Base-by-base conservation (phyloP, 1,140 invertebrate species). In the Drosophila paulistorum region DNA sequence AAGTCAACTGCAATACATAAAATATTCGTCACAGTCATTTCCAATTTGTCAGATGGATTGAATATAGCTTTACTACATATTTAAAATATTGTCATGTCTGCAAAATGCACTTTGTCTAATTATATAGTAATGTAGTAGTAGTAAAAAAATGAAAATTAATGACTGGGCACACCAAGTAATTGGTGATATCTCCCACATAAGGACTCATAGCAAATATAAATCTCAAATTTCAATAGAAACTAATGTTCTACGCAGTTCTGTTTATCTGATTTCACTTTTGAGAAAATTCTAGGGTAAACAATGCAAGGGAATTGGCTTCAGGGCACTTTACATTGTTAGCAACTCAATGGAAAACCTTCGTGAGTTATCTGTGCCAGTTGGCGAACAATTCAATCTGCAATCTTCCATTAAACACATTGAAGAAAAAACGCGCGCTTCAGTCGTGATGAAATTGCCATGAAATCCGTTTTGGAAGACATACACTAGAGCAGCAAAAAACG, bases 391-490 rank as follows among this genome's bases (percentile, higher is more conserved):
- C 45, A 51, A 51, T 51, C 45, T 51, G 10, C 17, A 51, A 51
- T 51, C 17, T 51, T 51, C 45, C 45, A 51, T 51, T 51, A 51
- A 51, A 51, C 45, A 51, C 45, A 23, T 14, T 17, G 20, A n/a
- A 4, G 10, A 30, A 23, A 10, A n/a, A n/a, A 23, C 4, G 30
- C 14, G 33, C 9, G n/a, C 33, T 14, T n/a, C 33, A 39, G 17
- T 39, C 57, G 9, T 37, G 48, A 73, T 71, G 70, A 58, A 73
- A 77, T 73, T 79, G 80, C 66, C 51, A 74, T 58, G 71, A 71
- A 86, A 76, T 76, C 65, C 65, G 72, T 79, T 79, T 76, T 45
- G 69, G 30, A 51, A 30, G 30, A 11, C 42, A 55, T 59, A 17
- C 41, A 42, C 58, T 61, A 35, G 63, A 54, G 11, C 45, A 39